These are phyloP conservation scores for Halichoerus grypus DNA, from an alignment of 2,113 vertebrate species.

Conservation along the genomic window DNA sequence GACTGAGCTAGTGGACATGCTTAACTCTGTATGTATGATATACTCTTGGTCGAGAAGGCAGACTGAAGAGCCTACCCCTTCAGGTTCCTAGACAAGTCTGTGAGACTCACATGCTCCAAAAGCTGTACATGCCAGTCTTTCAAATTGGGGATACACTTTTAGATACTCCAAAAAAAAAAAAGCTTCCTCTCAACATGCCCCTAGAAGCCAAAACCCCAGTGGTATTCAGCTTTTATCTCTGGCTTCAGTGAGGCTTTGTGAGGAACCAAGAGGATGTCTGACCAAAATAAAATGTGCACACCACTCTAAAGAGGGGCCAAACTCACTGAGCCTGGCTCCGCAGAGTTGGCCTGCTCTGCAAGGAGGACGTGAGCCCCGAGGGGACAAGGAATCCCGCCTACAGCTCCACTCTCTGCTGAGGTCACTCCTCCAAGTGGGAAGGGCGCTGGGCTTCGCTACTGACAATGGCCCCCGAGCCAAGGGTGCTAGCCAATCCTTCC, in stretches of 20 bases:
- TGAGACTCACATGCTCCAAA: neutral
- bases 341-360: neutral
- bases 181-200: neutral
- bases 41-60: neutral
- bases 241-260: neutral
- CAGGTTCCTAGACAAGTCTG: neutral
- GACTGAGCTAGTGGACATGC: accelerated
- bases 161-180: neutral
- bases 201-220: neutral
- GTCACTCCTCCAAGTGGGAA: neutral
- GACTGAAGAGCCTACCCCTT: neutral
- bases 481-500: neutral
- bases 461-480: neutral
- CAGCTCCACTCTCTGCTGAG: neutral
- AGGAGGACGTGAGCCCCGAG: too few relatives aligned
- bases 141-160: neutral
- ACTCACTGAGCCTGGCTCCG: neutral
- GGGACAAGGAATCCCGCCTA: too few relatives aligned
- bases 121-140: neutral
- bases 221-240: neutral
- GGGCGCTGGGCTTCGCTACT: neutral
- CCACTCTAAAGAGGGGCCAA: neutral
- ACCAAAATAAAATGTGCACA: neutral
- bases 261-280: slow-evolving; percentile 1
- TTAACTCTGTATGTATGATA: neutral